Evolutionary conservation across 2,888 invertebrate genomes (phyloP).

Genomic region (Apotomis betuletana): DNA sequence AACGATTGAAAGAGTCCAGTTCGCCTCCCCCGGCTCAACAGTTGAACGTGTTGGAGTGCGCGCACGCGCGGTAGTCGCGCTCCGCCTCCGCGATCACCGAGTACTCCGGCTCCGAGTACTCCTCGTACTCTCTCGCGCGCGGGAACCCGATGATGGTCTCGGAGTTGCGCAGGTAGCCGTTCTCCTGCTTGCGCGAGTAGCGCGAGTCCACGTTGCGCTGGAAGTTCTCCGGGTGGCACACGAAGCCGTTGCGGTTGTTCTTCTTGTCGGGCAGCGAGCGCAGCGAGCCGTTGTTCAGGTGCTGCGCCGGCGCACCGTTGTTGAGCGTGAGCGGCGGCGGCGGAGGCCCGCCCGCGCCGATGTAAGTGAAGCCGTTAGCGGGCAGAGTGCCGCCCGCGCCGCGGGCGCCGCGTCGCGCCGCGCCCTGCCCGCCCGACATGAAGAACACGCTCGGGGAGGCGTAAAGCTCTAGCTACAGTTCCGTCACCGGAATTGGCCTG

Average conservation of each 20-base stretch:
- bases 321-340: conserved; percentile 77
- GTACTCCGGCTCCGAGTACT: conserved; percentile 80
- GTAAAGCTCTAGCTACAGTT: conserved; percentile 98
- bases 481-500: conserved; percentile 92
- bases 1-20: conserved; percentile 67
- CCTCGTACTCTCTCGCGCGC: conserved; percentile 62
- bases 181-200: conserved; percentile 80
- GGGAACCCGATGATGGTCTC: conserved; percentile 76
- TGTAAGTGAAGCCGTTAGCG: conserved; percentile 90
- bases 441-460: conserved; percentile 93
- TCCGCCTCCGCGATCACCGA: conserved; percentile 76
- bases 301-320: conserved; percentile 79
- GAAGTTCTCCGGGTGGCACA: conserved; percentile 79
- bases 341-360: conserved; percentile 85
- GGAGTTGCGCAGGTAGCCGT: conserved; percentile 77
- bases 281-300: conserved; percentile 80
- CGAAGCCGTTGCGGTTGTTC: conserved; percentile 74
- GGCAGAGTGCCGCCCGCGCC: conserved; percentile 85
- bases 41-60: conserved; percentile 81
- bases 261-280: conserved; percentile 79
- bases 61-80: conserved; percentile 74
- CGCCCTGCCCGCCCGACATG: conserved; percentile 85
- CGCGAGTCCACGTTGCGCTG: conserved; percentile 79
- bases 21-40: conserved; percentile 67
- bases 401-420: conserved; percentile 78